phyloP scores from a whole-genome alignment of 1,140 invertebrate species.

The Nephila pilipes region DNA sequence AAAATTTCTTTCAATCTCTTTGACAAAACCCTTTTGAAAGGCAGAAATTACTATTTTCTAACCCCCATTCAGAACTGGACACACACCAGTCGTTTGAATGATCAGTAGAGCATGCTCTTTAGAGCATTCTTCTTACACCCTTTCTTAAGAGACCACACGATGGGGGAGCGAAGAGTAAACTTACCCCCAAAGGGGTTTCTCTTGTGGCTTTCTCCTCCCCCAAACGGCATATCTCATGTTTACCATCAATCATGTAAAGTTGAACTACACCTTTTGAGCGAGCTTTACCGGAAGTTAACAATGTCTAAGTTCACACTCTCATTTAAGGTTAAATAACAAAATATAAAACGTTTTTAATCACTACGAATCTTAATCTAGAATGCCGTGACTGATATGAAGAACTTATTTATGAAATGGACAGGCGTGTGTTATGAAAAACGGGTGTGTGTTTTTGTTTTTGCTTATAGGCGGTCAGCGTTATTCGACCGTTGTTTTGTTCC shows the following conservation, averaged over 20 bases:
- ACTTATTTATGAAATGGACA: background rate
- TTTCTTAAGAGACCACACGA: background rate
- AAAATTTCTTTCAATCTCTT: too few relatives aligned
- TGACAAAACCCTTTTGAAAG: too few relatives aligned
- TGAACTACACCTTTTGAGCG: too few relatives aligned
- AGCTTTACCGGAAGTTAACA: too few relatives aligned
- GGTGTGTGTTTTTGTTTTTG: background rate
- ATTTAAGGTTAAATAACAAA: too few relatives aligned
- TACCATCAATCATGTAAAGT: too few relatives aligned
- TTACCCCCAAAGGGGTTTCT: background rate
- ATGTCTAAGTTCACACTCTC: too few relatives aligned
- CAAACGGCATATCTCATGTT: too few relatives aligned
- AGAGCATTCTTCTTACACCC: background rate
- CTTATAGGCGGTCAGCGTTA: background rate
- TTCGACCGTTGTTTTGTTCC: background rate
- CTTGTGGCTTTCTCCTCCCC: too few relatives aligned
- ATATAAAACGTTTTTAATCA: background rate
- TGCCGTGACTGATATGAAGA: slow-evolving; percentile 3
- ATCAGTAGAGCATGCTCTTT: background rate
- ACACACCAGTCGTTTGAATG: too few relatives aligned
- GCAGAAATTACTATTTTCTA: too few relatives aligned
- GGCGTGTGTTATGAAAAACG: background rate
- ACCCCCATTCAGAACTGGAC: too few relatives aligned
- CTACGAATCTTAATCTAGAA: background rate
- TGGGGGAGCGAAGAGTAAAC: background rate